Conservation (phyloP, 2,113 vertebrate species). For the Thermophis baileyi region DNA sequence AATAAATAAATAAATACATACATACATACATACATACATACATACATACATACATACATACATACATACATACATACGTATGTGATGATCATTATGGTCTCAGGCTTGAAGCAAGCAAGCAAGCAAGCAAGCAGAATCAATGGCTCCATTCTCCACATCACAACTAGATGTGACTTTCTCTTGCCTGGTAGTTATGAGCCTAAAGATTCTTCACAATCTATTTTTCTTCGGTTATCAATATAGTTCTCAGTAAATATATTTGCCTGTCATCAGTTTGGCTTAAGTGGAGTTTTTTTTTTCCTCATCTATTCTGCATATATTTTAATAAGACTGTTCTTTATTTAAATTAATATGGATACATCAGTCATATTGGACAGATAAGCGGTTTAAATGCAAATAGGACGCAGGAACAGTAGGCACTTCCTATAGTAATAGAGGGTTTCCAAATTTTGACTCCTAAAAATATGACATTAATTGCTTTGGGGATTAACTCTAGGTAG, state of each 20-base stretch:
- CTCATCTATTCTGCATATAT: background rate
- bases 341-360: background rate
- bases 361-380: background rate
- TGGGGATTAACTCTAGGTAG: background rate
- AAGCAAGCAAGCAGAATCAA: background rate
- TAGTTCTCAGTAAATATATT: background rate
- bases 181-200: background rate
- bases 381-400: background rate
- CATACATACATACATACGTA: too few relatives aligned
- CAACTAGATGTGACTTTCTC: background rate
- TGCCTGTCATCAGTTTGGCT: background rate
- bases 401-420: background rate
- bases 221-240: background rate
- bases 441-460: background rate
- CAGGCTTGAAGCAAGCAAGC: too few relatives aligned
- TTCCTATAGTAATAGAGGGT: background rate
- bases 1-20: too few relatives aligned
- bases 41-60: too few relatives aligned
- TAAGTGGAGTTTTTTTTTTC: background rate
- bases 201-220: background rate
- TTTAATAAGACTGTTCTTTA: background rate
- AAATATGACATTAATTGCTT: background rate
- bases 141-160: background rate
- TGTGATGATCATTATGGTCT: too few relatives aligned
- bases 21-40: too few relatives aligned